Evolutionary conservation across 2,797 vertebrate species (phyloP), one percentile per base, ranked within the genome.

Genomic region (Ibycter americanus): DNA sequence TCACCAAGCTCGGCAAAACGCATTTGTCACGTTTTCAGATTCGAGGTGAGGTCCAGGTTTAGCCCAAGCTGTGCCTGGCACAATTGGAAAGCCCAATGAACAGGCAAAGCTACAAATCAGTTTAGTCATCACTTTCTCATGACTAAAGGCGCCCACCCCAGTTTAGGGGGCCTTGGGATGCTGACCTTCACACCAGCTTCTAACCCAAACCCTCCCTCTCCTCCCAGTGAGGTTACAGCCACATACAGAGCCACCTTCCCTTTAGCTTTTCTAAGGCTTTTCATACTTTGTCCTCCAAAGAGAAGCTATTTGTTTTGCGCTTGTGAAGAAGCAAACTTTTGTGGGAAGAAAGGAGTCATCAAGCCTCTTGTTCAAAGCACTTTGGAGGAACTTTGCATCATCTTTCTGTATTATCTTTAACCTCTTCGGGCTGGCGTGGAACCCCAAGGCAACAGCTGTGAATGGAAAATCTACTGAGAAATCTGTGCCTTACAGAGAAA

Each of bases 311-410:
- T 46, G 17, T 36, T 11, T 55, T 22, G 5, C 55, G 12, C 12
- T 25, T 23, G 27, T 31, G 19, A 38, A 68, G 63, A 19, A 70
- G 15, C n/a, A 61, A 15, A 19, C 23, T n/a, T 44, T 15, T 27
- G 22, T 54, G n/a, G n/a, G 47, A 47, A n/a, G 47, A 44, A 59
- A 52, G 73, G 55, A 23, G 55, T 8, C 3, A 5, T 13, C 63
- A 11, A 42, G 25, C n/a, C 70, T 78, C 66, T 29, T 13, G 27
- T 8, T 46, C 49, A 40, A 19, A 40, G 61, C 40, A 20, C 54
- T 27, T 59, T 31, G 27, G 55, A 55, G 65, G 51, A n/a, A 12
- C 1, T 2, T 14, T 4, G 5, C 3, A 0, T 44, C 32, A 4
- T 3, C 44, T 19, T 26, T 8, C 42, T 26, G 18, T 0, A 0